These are phyloP conservation scores for Probaryconus sp. DNA, from an alignment of 1,140 invertebrate species.

Conservation along the genomic window DNA sequence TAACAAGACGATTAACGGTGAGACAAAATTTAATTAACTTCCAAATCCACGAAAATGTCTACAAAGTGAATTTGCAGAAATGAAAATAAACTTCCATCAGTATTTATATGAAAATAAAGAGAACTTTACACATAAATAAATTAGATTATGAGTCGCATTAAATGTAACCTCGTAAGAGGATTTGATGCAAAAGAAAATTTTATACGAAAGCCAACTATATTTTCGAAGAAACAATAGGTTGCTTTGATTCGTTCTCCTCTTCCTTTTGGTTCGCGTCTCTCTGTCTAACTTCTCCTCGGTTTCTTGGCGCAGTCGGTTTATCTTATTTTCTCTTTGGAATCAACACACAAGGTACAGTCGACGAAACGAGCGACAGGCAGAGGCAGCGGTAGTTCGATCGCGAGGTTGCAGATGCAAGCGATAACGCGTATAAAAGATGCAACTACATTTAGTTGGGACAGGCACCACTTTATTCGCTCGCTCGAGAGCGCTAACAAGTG, in stretches of 20 bases:
- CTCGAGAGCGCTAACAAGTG: slow-evolving; percentile 73
- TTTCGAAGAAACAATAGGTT: slow-evolving; percentile 53
- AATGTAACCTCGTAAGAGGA: slow-evolving; percentile 30
- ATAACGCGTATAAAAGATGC: slow-evolving; percentile 74
- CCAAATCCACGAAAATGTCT: no score
- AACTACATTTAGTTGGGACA: slow-evolving; percentile 75
- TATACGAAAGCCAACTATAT: slow-evolving; percentile 31
- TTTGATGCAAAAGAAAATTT: slow-evolving; percentile 44
- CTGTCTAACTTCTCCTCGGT: slow-evolving; percentile 22
- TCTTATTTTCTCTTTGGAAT: slow-evolving; percentile 57
- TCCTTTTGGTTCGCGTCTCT: slow-evolving; percentile 19
- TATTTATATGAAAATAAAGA: slow-evolving; percentile 21
- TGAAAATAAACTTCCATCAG: background rate
- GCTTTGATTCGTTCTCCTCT: slow-evolving; percentile 58
- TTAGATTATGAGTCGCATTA: background rate
- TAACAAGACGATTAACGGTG: no score
- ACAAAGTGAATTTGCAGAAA: no score
- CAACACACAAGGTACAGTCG: slow-evolving; percentile 56
- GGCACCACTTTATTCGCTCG: slow-evolving; percentile 73
- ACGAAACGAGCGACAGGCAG: slow-evolving; percentile 59
- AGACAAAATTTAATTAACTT: no score
- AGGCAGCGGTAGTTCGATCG: slow-evolving; percentile 61
- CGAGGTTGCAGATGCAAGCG: slow-evolving; percentile 63
- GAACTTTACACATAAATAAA: slow-evolving; percentile 8
- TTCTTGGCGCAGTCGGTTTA: slow-evolving; percentile 26